These are phyloP conservation scores for Balaeniceps rex DNA, from an alignment of 2,113 vertebrate species.

Conservation along the genomic window DNA sequence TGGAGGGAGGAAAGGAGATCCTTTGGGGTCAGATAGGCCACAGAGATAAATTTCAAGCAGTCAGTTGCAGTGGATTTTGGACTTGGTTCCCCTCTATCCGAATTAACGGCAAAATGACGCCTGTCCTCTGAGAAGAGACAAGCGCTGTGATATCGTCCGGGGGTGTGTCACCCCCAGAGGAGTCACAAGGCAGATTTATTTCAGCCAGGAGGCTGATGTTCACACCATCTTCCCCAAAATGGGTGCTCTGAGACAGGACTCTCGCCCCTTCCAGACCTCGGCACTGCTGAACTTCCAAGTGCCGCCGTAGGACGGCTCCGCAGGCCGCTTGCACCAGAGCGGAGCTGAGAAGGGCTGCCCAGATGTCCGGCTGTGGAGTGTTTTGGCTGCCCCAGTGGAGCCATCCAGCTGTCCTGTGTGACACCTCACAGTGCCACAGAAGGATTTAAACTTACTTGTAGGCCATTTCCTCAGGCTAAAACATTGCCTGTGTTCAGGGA, in stretches of 20 bases:
- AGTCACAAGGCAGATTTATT: not conserved
- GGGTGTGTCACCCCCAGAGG: rapidly evolving
- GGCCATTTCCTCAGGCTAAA: not conserved
- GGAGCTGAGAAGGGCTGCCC: not conserved
- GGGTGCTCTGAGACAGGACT: not conserved
- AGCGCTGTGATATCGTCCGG: not conserved
- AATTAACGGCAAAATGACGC: not conserved
- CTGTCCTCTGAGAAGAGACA: not conserved
- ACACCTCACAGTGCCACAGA: not conserved
- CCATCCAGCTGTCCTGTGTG: not conserved
- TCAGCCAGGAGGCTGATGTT: not conserved
- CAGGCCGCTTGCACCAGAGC: rapidly evolving
- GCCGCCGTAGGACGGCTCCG: rapidly evolving
- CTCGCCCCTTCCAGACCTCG: not conserved
- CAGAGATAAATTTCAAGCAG: not conserved
- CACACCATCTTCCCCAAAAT: not conserved
- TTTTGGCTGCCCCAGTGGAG: not conserved
- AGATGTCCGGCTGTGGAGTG: rapidly evolving
- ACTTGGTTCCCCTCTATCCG: not conserved
- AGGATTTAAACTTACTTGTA: not conserved
- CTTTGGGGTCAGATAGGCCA: not conserved
- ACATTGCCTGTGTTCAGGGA: not conserved
- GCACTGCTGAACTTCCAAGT: not conserved
- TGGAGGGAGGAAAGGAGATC: not conserved
- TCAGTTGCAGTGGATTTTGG: not conserved